Conservation (phyloP, 2,888 invertebrate genomes). For the Eudemis profundana region DNA sequence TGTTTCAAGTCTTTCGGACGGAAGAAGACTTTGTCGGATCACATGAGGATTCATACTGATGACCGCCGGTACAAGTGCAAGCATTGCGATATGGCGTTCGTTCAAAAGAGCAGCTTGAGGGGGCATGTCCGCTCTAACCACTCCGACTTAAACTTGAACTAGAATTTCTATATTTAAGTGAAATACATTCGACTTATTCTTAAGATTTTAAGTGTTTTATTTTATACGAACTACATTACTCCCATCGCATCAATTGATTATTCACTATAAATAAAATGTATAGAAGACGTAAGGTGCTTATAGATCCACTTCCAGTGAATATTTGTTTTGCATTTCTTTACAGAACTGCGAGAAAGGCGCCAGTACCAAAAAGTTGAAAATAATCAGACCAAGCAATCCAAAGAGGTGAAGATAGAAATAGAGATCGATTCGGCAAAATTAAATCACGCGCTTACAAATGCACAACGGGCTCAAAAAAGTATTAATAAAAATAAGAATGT, state of each 20-base stretch:
- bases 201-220: slow-evolving; percentile 20
- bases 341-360: slow-evolving; percentile 10
- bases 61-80: slow-evolving; percentile 45
- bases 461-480: neutral
- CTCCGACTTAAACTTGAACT: slow-evolving; percentile 26
- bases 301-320: slow-evolving; percentile 1
- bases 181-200: slow-evolving; percentile 20
- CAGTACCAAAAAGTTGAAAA: slow-evolving; percentile 37
- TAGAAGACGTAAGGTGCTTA: neutral
- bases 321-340: slow-evolving; percentile 14
- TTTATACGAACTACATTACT: neutral
- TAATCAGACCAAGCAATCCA: neutral
- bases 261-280: neutral
- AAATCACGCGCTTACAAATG: neutral
- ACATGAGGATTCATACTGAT: slow-evolving; percentile 52
- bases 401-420: neutral
- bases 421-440: neutral
- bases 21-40: slow-evolving; percentile 51
- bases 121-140: slow-evolving; percentile 37
- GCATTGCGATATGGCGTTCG: slow-evolving; percentile 40
- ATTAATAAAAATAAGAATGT: neutral
- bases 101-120: slow-evolving; percentile 39
- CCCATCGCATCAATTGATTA: neutral
- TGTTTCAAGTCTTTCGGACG: slow-evolving; percentile 59
- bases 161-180: slow-evolving; percentile 5